Conservation (phyloP, 2,888 invertebrate genomes). For the Koerneria pararmatus region DNA sequence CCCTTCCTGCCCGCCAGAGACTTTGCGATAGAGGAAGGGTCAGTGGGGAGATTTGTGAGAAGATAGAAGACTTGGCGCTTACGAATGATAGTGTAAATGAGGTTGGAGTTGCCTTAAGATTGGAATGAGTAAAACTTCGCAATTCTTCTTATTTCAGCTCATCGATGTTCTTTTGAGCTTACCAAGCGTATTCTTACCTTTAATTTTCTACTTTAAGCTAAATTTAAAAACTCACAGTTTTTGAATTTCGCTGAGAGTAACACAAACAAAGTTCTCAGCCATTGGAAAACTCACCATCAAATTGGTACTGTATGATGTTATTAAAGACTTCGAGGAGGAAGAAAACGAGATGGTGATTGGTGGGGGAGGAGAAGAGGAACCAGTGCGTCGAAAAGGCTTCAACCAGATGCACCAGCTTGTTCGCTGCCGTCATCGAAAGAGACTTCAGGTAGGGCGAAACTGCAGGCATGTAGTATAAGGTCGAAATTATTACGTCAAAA, state of each 20-base stretch:
- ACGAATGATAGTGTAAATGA: slow-evolving; percentile 96
- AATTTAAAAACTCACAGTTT: background rate
- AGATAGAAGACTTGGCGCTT: slow-evolving; percentile 97
- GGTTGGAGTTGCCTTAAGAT: slow-evolving; percentile 82
- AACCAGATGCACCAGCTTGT: slow-evolving; percentile 85
- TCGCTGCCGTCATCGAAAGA: slow-evolving; percentile 95
- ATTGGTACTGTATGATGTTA: slow-evolving; percentile 98
- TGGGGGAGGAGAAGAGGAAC: slow-evolving; percentile 92
- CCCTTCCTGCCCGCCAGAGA: slow-evolving; percentile 65
- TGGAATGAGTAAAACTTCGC: background rate
- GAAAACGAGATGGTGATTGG: slow-evolving; percentile 96
- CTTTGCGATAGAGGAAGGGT: slow-evolving; percentile 81
- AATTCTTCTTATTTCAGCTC: no score
- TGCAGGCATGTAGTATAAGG: slow-evolving; percentile 62
- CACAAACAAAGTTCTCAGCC: background rate
- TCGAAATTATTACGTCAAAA: slow-evolving; percentile 14
- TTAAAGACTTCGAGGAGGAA: slow-evolving; percentile 98
- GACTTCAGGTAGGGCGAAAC: slow-evolving; percentile 98
- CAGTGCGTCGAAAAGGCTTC: slow-evolving; percentile 86
- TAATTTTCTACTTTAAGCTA: background rate
- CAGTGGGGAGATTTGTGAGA: slow-evolving; percentile 91
- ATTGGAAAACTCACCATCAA: slow-evolving; percentile 74
- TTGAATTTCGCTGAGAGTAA: background rate
- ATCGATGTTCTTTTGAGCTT: no score
- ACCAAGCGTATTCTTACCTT: no score